These are phyloP conservation scores for Dendrolimus houi DNA, from an alignment of 2,888 invertebrate species.

Conservation along the genomic window DNA sequence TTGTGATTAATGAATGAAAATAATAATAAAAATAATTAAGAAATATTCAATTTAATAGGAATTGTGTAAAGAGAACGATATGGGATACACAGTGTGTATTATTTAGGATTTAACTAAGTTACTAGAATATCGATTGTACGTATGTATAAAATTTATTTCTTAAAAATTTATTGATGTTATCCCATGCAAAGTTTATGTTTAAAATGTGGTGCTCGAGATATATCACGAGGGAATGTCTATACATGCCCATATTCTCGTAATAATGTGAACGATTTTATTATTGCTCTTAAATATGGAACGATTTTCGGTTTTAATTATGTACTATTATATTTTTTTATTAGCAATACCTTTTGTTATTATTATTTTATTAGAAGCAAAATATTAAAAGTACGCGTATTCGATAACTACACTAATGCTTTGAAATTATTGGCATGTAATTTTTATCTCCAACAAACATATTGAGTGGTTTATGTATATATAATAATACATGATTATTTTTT, in stretches of 20 bases:
- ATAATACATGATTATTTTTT: too few species aligned
- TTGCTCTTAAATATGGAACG: too few species aligned
- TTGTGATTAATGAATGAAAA: constrained; percentile 1
- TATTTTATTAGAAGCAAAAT: too few species aligned
- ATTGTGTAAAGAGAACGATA: not conserved
- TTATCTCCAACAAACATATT: too few species aligned
- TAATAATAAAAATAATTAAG: constrained; percentile 1
- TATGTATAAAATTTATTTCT: not conserved
- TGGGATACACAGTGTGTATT: not conserved
- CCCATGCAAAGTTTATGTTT: constrained; percentile 1
- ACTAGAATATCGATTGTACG: not conserved
- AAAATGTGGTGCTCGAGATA: not conserved
- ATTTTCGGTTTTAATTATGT: too few species aligned
- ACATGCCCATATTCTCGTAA: not conserved
- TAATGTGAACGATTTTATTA: too few species aligned
- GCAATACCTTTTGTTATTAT: too few species aligned
- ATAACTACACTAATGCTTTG: too few species aligned
- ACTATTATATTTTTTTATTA: too few species aligned
- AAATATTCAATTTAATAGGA: not conserved
- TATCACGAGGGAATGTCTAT: not conserved
- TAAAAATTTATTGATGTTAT: not conserved
- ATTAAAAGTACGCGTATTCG: too few species aligned
- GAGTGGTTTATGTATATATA: too few species aligned
- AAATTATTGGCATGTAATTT: too few species aligned
- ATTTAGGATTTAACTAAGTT: not conserved